Evolutionary conservation across 2,888 invertebrate species (phyloP).

Genomic region (Drosophila diplacantha): DNA sequence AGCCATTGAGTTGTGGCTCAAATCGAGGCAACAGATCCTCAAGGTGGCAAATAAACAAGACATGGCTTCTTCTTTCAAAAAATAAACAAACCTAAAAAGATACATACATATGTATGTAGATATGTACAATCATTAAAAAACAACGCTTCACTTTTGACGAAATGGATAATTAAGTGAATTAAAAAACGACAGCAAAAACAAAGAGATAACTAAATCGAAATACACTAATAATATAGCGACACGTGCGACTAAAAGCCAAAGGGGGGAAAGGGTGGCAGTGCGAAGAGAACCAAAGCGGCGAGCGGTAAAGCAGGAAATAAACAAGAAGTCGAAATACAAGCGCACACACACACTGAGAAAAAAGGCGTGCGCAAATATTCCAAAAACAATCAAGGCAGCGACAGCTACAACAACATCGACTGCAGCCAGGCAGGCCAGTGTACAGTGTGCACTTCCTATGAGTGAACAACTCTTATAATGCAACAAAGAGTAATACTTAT

Average conservation of each 20-base stretch:
- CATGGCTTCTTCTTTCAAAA: background rate
- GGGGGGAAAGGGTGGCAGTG: background rate
- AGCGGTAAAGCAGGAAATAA: constrained; percentile 58
- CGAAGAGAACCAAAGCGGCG: constrained; percentile 13
- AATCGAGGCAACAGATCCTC: background rate
- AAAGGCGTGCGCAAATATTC: constrained; percentile 19
- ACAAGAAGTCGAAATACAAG: constrained; percentile 55
- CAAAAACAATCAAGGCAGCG: constrained; percentile 14
- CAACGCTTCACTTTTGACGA: constrained; percentile 1
- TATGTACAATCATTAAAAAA: background rate
- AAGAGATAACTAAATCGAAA: constrained; percentile 1
- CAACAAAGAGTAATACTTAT: too few species aligned
- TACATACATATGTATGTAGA: too few species aligned
- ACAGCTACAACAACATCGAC: constrained; percentile 5
- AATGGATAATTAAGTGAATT: constrained; percentile 45
- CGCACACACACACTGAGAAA: constrained; percentile 7
- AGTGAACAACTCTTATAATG: background rate
- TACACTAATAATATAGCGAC: constrained; percentile 36
- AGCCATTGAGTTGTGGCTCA: background rate
- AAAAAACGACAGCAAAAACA: constrained; percentile 18
- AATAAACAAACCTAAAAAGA: constrained; percentile 2
- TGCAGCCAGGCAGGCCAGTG: constrained; percentile 10
- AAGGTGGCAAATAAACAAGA: background rate
- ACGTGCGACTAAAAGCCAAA: constrained; percentile 48
- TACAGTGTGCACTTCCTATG: background rate